These are phyloP conservation scores for Mesoclemmys tuberculata DNA, from an alignment of 2,113 vertebrate species.

Conservation along the genomic window DNA sequence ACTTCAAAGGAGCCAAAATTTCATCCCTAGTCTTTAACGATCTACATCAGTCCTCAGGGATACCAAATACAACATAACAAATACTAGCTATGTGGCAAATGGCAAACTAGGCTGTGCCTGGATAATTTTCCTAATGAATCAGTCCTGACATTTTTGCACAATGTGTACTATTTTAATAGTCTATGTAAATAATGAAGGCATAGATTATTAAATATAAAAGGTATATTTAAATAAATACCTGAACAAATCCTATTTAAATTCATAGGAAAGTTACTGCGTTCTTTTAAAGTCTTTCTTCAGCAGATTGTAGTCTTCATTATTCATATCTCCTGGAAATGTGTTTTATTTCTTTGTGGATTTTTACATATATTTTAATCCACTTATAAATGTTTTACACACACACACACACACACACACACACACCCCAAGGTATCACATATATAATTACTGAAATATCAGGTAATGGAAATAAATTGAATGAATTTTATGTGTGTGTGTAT, in stretches of 20 bases:
- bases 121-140: constrained; percentile 15
- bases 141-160: constrained; percentile 55
- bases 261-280: constrained; percentile 12
- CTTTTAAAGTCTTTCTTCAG: constrained; percentile 54
- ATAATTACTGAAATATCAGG: neutral
- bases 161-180: constrained; percentile 17
- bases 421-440: neutral
- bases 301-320: constrained; percentile 47
- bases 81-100: neutral
- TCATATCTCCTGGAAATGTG: constrained; percentile 55
- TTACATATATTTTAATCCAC: constrained; percentile 29
- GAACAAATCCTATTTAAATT: neutral
- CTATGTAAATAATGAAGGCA: constrained; percentile 39
- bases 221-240: constrained; percentile 25
- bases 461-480: too few species aligned
- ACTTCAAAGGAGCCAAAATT: neutral
- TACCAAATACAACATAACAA: neutral
- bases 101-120: neutral
- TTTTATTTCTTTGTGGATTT: constrained; percentile 33
- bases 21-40: neutral
- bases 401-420: constrained; percentile 64
- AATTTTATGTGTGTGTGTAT: constrained; percentile 1
- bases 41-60: constrained; percentile 40
- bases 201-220: constrained; percentile 23
- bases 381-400: constrained; percentile 64